Conservation (phyloP, 2,888 invertebrate species). For the Amblyjoppa fuscipennis region DNA sequence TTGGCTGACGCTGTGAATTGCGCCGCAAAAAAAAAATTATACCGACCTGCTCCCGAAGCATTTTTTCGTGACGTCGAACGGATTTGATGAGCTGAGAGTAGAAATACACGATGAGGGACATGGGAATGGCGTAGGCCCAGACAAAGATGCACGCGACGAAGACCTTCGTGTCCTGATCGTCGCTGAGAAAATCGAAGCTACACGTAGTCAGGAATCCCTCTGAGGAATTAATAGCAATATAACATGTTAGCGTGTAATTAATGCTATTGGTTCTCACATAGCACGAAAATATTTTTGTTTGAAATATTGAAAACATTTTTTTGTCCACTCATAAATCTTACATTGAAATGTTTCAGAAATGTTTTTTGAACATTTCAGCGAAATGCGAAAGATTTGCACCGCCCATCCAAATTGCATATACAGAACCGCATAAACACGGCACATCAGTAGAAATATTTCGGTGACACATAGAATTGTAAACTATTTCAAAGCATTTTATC, state of each 20-base stretch:
- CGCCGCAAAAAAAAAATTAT: not conserved
- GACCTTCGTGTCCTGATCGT: constrained; percentile 91
- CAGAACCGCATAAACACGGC: no score
- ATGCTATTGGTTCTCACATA: not conserved
- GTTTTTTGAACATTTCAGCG: no score
- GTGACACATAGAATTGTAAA: no score
- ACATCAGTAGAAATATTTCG: no score
- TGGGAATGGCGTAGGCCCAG: constrained; percentile 92
- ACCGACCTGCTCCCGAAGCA: constrained; percentile 89
- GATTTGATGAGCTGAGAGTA: constrained; percentile 95
- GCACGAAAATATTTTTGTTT: not conserved
- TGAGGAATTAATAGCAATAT: constrained; percentile 82
- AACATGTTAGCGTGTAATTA: not conserved
- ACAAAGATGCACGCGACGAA: constrained; percentile 92
- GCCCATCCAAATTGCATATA: no score
- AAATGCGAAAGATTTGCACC: no score
- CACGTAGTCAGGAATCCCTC: constrained; percentile 97
- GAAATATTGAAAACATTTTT: no score
- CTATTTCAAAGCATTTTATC: no score
- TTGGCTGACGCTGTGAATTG: not conserved
- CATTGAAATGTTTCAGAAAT: no score
- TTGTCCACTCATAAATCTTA: no score
- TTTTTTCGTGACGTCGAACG: constrained; percentile 94
- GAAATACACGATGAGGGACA: constrained; percentile 92
- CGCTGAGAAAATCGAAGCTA: constrained; percentile 93